Conservation (phyloP, 1,140 invertebrate genomes). For the Brachionus sp. region DNA sequence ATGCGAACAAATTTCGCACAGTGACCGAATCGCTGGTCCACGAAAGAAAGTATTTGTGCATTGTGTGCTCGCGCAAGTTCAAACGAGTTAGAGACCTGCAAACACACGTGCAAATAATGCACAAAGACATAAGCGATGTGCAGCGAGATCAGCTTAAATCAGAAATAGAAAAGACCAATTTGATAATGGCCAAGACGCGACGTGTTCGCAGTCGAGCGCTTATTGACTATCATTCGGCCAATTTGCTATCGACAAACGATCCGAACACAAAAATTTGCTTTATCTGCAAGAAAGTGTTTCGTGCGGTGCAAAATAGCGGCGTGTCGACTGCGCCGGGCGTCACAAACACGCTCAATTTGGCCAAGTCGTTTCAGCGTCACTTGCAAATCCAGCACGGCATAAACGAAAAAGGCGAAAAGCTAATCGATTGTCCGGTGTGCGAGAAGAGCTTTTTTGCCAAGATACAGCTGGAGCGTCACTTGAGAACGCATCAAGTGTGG, state of each 20-base stretch:
- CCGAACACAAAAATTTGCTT: slow-evolving; percentile 30
- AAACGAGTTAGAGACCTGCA: not conserved
- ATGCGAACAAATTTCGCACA: not conserved
- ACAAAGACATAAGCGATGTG: not conserved
- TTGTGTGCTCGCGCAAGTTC: slow-evolving; percentile 2
- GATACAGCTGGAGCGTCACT: not conserved
- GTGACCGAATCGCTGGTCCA: not conserved
- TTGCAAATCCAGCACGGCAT: slow-evolving; percentile 25
- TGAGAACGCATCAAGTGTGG: slow-evolving; percentile 30
- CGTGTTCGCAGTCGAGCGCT: not conserved
- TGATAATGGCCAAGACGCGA: not conserved
- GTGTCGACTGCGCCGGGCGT: not conserved
- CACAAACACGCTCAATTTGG: slow-evolving; percentile 3
- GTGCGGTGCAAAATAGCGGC: not conserved
- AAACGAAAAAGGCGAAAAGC: slow-evolving; percentile 29
- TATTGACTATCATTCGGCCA: not conserved
- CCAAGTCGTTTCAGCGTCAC: slow-evolving; percentile 13
- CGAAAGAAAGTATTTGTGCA: slow-evolving; percentile 13
- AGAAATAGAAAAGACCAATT: slow-evolving; percentile 25
- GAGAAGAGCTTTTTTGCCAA: slow-evolving; percentile 36
- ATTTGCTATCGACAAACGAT: not conserved
- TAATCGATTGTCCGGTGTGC: slow-evolving; percentile 31
- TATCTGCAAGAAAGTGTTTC: slow-evolving; percentile 20
- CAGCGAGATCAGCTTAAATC: not conserved
- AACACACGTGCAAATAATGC: slow-evolving; percentile 32